Conservation (phyloP, 2,888 invertebrate species). For the Beris chalybata region DNA sequence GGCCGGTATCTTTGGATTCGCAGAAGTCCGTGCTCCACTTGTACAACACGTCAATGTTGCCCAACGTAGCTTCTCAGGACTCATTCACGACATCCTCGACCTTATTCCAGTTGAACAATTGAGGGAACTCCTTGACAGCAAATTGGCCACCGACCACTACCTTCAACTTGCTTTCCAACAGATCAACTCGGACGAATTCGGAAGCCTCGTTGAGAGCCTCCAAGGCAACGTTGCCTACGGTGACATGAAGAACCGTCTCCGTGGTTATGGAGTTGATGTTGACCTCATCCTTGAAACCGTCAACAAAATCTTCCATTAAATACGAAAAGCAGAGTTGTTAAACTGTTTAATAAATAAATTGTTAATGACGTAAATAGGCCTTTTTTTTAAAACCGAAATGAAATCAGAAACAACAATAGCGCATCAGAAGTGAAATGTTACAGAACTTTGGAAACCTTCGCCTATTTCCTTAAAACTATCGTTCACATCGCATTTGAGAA, state of each 20-base stretch:
- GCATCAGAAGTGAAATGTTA: neutral
- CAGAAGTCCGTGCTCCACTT: conserved; percentile 3
- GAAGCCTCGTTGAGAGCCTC: conserved; percentile 25
- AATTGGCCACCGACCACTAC: conserved; percentile 29
- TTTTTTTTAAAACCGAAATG: neutral
- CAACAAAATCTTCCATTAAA: conserved; percentile 23
- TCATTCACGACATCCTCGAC: conserved; percentile 25
- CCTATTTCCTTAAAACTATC: no score
- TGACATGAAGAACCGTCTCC: conserved; percentile 18
- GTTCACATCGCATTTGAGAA: no score
- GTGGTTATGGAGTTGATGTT: conserved; percentile 30
- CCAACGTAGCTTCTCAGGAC: conserved; percentile 14
- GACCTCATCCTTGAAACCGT: conserved; percentile 28
- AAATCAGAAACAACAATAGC: neutral
- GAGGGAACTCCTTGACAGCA: conserved; percentile 22
- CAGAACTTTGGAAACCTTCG: no score
- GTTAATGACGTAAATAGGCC: neutral
- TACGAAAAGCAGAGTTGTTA: no score
- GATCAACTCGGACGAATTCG: conserved; percentile 33
- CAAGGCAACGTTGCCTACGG: conserved; percentile 18
- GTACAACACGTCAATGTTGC: neutral
- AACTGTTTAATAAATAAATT: no score
- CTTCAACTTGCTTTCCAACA: conserved; percentile 26
- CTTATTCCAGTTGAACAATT: conserved; percentile 30
- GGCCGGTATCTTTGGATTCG: conserved; percentile 29